Evolutionary conservation across 2,888 invertebrate genomes (phyloP).

Genomic region (Leuctra nigra): DNA sequence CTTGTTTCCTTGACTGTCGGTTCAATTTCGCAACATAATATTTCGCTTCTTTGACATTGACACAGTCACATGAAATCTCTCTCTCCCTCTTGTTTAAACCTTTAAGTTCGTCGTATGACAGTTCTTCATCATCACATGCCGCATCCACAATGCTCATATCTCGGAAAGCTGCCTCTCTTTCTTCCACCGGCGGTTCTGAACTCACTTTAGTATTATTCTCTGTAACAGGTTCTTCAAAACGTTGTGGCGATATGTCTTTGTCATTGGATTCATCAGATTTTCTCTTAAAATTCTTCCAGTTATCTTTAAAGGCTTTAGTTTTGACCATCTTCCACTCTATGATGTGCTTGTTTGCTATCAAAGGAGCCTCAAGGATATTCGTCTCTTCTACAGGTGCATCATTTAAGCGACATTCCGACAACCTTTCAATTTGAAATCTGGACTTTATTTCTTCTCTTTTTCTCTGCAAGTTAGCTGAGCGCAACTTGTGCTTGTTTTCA

Average conservation of each 20-base stretch:
- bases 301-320: conserved; percentile 42
- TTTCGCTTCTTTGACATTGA: not conserved
- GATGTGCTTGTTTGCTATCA: conserved; percentile 45
- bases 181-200: not conserved
- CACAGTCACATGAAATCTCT: conserved; percentile 15
- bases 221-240: not conserved
- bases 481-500: conserved; percentile 49
- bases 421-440: conserved; percentile 34
- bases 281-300: conserved; percentile 32
- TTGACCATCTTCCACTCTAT: conserved; percentile 53
- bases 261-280: not conserved
- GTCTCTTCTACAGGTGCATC: conserved; percentile 16
- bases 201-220: too few relatives aligned
- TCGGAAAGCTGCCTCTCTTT: conserved; percentile 31
- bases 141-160: not conserved
- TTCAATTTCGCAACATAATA: not conserved
- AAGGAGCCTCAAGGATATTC: conserved; percentile 42
- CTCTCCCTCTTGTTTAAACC: conserved; percentile 33
- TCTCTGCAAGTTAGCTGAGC: conserved; percentile 47
- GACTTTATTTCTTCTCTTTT: conserved; percentile 33
- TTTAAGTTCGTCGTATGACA: conserved; percentile 42
- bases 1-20: conserved; percentile 38
- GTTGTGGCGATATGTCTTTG: not conserved
- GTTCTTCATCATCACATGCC: conserved; percentile 35
- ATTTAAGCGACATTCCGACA: conserved; percentile 29